Base-by-base conservation (phyloP, 2,888 invertebrate genomes). In the Noctua pronuba region DNA sequence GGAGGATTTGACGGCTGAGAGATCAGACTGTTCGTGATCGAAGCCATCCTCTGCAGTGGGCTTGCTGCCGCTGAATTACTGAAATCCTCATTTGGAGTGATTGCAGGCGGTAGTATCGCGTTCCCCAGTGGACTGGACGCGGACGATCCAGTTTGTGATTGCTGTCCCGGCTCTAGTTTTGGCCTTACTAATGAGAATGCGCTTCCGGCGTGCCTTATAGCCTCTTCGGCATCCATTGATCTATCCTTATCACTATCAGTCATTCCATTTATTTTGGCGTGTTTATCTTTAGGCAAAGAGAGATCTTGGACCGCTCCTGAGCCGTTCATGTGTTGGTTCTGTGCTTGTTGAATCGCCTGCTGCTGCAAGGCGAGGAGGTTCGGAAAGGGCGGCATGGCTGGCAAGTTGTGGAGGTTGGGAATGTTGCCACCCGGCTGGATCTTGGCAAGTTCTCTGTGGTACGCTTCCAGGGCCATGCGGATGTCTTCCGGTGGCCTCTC, bases 31-130 rank as follows among this genome's bases (percentile, higher is more conserved):
- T 99, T 99, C 67, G 99, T 99, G 90, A 99, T 99, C 87, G 99
- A 99, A 82, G 99, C 99, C 99, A 99, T 99, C 92, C 99, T 97
- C 95, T 99, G 99, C 73, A 99, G 96, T 0, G 99, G 99, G 92
- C 99, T 99, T 38, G 99, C 99, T 18, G 99, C 98, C 0, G 98
- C 98, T 6, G 98, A 97, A 83, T 97, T 97, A 73, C 98, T 97
- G 90, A 98, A 98, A 92, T 99, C 99, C 79, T 98, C 98, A 88
- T 97, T 98, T 49, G 98, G 98, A 66, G 98, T 98, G 95, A 98
- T 98, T 62, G 98, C 98, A 0, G 99, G 98, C 68, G 98, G 98
- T 87, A 99, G 96, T 90, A 99, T 99, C 62, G 98, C 98, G 93
- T 99, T 99, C 70, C 98, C 98, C 46, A 98, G 95, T 0, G 98